Conservation (phyloP, 2,113 vertebrate species). For the Dendrocopos noguchii region DNA sequence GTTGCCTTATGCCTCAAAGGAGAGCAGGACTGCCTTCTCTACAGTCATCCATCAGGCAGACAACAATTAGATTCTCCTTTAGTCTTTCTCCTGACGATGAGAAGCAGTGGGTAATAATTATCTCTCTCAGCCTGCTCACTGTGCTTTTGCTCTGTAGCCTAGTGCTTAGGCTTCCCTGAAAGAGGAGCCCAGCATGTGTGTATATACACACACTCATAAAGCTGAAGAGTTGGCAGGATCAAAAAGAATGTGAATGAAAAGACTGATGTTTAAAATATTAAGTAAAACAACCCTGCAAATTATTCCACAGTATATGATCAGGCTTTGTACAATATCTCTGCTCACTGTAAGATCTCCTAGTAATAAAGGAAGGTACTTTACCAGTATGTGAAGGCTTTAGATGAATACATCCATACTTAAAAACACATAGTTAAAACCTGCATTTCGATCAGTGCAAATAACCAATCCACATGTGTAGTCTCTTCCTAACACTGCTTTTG, state of each 20-base stretch:
- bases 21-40: not conserved
- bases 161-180: not conserved
- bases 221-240: not conserved
- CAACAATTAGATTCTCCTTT: not conserved
- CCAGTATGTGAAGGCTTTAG: not conserved
- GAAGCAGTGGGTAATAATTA: not conserved
- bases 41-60: not conserved
- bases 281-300: conserved; percentile 3
- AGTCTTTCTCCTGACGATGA: not conserved
- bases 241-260: not conserved
- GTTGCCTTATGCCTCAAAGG: not conserved
- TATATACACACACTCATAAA: not conserved
- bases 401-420: not conserved
- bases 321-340: not conserved
- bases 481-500: not conserved
- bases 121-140: not conserved
- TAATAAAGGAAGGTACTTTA: not conserved
- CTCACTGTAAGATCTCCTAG: not conserved
- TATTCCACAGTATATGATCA: not conserved
- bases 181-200: not conserved
- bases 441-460: not conserved
- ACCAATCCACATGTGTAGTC: not conserved
- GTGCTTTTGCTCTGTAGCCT: not conserved
- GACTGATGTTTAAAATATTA: not conserved
- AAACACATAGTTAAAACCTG: not conserved